Conservation (phyloP, 2,797 vertebrate genomes). For the Rhinella marina region DNA sequence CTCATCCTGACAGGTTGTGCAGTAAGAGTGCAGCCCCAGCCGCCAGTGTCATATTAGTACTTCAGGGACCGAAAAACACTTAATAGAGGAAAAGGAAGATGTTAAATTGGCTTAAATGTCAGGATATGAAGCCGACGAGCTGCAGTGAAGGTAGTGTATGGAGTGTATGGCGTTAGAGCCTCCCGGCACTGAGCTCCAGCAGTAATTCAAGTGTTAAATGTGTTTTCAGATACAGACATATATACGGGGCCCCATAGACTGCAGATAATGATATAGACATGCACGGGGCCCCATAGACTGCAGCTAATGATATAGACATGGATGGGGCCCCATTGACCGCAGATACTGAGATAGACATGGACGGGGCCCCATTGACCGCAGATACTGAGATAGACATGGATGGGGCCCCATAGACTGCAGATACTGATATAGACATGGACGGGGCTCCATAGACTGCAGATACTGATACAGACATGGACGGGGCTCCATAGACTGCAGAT, state of each 20-base stretch:
- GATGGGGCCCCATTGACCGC: not conserved
- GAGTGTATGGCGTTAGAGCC: not conserved
- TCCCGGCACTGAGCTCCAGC: not conserved
- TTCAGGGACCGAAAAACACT: slow-evolving; percentile 26
- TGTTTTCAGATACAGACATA: not conserved
- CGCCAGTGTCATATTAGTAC: slow-evolving; percentile 38
- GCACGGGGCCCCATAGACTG: not conserved
- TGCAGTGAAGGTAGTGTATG: not conserved
- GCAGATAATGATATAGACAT: not conserved
- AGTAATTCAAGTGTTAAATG: not conserved
- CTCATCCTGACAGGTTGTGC: slow-evolving; percentile 52
- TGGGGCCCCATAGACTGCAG: not conserved
- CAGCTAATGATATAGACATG: not conserved
- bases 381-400: not conserved
- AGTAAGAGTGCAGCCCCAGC: not conserved
- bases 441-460: not conserved
- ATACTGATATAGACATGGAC: not conserved
- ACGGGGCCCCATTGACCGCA: not conserved
- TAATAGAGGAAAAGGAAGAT: slow-evolving; percentile 37
- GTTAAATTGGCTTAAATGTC: slow-evolving; percentile 22
- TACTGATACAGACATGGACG: not conserved
- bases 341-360: not conserved
- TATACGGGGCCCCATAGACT: not conserved
- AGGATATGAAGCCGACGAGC: slow-evolving; percentile 18
- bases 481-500: not conserved